Base-by-base conservation (phyloP, 2,797 vertebrate genomes). In the Astyanax mexicanus region DNA sequence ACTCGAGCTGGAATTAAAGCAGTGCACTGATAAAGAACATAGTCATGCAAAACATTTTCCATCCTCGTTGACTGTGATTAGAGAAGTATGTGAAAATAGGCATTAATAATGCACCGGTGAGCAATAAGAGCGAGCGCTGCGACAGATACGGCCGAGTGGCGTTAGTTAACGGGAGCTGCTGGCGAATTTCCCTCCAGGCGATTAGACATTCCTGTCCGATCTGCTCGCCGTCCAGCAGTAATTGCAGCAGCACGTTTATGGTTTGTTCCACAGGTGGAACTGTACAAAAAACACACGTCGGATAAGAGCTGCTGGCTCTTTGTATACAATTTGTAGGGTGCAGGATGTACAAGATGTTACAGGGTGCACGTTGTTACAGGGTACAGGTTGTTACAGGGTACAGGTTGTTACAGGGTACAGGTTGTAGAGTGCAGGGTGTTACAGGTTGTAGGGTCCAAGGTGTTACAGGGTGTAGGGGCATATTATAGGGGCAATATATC, bases 101-200 rank as follows among this genome's bases (percentile, higher is more conserved):
- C 69, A 81, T 84, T 77, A 79, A 77, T 77, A 80, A 88, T 76
- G 72, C 75, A 85, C 74, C 62, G 52, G 42, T 83, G 75, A 76
- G 68, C 78, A 83, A 62, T 51, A 65, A 77, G 49, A 52, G 80
- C 52, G 57, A 79, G 74, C 55, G 38, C 72, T 61, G 70, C 77
- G 78, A 81, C 77, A 77, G 76, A 78, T 78, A 77, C 58, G 54
- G 54, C 73, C 61, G 60, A 61, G 66, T 54, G 65, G 68, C 54
- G 72, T 69, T 79, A 69, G 72, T 69, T 79, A 69, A 72, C 54
- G 58, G 69, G 68, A 81, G 72, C 42, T 77, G 60, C 62, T 68
- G 29, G 52, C 38, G 35, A 19, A 45, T 29, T 47, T 57, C 27
- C 68, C 79, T 68, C 12, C 3, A 19, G 47, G 49, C 62, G 62